Evolutionary conservation across 1,140 invertebrate species (phyloP).

Genomic region (Dendroctonus valens): DNA sequence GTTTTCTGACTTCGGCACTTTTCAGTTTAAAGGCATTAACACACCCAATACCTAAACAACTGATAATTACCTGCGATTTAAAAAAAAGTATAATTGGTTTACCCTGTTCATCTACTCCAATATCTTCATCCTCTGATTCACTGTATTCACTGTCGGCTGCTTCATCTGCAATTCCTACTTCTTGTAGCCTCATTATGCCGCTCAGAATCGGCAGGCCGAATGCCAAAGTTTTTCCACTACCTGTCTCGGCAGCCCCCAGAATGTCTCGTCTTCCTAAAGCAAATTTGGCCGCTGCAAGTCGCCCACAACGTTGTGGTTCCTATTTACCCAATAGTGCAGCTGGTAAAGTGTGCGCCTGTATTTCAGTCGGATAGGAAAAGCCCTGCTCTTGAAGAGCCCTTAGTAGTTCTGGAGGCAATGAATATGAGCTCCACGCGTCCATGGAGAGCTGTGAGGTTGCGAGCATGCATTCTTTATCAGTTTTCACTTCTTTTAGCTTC

Average conservation of each 20-base stretch:
- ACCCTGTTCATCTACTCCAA: neutral
- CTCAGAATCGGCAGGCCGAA: slow-evolving; percentile 92
- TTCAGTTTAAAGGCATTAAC: slow-evolving; percentile 65
- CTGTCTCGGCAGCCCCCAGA: slow-evolving; percentile 94
- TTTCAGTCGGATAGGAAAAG: slow-evolving; percentile 81
- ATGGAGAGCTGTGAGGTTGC: slow-evolving; percentile 49
- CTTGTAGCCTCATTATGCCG: slow-evolving; percentile 75
- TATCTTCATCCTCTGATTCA: slow-evolving; percentile 35
- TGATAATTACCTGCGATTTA: too few relatives aligned
- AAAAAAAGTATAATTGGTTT: too few relatives aligned
- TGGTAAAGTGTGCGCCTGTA: slow-evolving; percentile 75
- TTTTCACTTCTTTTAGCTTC: slow-evolving; percentile 24
- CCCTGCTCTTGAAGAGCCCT: slow-evolving; percentile 71
- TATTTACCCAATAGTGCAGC: slow-evolving; percentile 76
- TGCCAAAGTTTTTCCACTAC: slow-evolving; percentile 96
- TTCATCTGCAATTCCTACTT: slow-evolving; percentile 44
- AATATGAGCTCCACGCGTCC: slow-evolving; percentile 70
- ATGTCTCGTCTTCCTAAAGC: slow-evolving; percentile 74
- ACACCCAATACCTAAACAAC: slow-evolving; percentile 55
- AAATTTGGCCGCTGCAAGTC: neutral
- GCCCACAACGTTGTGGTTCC: neutral
- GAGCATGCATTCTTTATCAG: slow-evolving; percentile 5
- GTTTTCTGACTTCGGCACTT: slow-evolving; percentile 49
- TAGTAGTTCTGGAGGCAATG: slow-evolving; percentile 68
- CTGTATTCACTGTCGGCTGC: slow-evolving; percentile 46